phyloP scores from a whole-genome alignment of 2,888 invertebrate species.

The Eupsilia transversa region DNA sequence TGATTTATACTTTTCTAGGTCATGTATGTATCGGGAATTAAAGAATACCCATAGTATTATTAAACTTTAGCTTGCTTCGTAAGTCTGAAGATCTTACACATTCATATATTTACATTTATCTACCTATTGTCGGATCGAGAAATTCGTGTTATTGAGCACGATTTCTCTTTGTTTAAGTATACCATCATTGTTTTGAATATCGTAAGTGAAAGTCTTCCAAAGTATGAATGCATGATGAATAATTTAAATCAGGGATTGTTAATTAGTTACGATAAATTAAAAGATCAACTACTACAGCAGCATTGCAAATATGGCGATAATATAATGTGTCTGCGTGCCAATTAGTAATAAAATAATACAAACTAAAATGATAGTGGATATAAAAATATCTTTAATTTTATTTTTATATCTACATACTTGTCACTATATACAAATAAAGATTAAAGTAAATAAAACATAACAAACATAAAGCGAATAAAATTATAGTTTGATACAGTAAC shows the following conservation, averaged over 20 bases:
- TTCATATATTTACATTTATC: neutral
- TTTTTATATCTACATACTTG: conserved; percentile 65
- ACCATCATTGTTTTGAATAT: conserved; percentile 2
- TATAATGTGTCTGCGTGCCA: conserved; percentile 49
- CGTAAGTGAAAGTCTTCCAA: neutral
- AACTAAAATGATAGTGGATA: conserved; percentile 65
- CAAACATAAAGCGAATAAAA: conserved; percentile 61
- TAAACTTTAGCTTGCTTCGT: neutral
- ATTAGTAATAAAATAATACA: conserved; percentile 63
- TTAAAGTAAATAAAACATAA: conserved; percentile 64
- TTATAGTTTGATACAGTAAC: conserved; percentile 59
- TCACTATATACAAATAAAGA: conserved; percentile 68
- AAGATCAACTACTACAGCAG: conserved; percentile 29
- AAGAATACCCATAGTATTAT: neutral
- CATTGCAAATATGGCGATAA: conserved; percentile 24
- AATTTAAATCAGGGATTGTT: conserved; percentile 13
- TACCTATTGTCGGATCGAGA: neutral
- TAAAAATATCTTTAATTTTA: conserved; percentile 65
- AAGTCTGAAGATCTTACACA: neutral
- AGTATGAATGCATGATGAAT: conserved; percentile 16
- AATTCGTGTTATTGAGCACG: neutral
- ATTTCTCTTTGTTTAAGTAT: neutral
- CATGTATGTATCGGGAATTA: neutral
- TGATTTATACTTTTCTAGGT: neutral
- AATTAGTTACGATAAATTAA: conserved; percentile 15